Conservation (phyloP, 2,113 vertebrate genomes). For the Tichodroma muraria region DNA sequence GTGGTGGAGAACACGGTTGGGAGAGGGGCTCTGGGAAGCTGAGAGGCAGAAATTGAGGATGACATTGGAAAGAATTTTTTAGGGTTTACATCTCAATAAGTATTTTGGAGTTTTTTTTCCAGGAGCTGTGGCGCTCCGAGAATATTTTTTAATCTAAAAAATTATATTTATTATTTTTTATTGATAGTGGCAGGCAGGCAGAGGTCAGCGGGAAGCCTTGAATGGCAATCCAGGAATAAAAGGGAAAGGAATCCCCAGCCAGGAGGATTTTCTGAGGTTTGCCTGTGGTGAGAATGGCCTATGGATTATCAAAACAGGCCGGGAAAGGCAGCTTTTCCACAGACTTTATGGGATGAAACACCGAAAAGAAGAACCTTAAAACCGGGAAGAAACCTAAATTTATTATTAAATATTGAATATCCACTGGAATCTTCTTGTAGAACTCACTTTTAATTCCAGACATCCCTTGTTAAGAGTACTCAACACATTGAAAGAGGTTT, state of each 20-base stretch:
- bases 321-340: not conserved
- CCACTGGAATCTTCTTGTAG: not conserved
- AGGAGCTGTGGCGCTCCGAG: rapidly evolving
- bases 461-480: not conserved
- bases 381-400: not conserved
- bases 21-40: not conserved
- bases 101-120: not conserved
- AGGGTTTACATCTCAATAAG: not conserved
- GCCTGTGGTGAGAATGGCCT: not conserved
- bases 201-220: not conserved
- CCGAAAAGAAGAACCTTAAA: not conserved
- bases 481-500: not conserved
- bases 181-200: not conserved
- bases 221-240: not conserved
- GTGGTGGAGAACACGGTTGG: not conserved
- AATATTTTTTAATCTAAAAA: not conserved
- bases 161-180: not conserved
- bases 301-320: not conserved
- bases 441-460: not conserved
- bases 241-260: not conserved
- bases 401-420: not conserved
- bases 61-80: not conserved
- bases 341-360: constrained; percentile 14
- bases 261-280: not conserved
- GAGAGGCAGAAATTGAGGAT: not conserved